phyloP scores from a whole-genome alignment of 2,888 invertebrate genomes.

The Caenorhabditis parvicauda region DNA sequence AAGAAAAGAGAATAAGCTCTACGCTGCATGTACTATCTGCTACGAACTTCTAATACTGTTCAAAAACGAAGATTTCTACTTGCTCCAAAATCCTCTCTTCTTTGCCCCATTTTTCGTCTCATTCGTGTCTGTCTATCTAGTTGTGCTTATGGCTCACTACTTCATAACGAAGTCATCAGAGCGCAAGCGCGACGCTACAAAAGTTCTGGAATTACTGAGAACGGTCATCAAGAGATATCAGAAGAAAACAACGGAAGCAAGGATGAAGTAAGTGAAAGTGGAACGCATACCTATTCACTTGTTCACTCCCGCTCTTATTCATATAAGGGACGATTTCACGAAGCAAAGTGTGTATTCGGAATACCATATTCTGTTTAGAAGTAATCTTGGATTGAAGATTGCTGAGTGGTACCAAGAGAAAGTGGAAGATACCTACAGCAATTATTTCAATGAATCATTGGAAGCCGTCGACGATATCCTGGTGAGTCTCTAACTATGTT shows the following conservation, averaged over 20 bases:
- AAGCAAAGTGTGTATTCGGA: neutral
- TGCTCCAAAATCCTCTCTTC: neutral
- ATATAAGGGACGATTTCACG: neutral
- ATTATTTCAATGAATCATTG: neutral
- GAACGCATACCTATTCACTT: neutral
- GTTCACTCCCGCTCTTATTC: neutral
- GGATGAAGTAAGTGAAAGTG: neutral
- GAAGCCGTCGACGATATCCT: neutral
- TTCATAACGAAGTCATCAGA: conserved; percentile 2
- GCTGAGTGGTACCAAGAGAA: neutral
- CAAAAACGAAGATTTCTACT: conserved; percentile 1
- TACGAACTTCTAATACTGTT: conserved; percentile 1
- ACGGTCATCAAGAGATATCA: too few species aligned
- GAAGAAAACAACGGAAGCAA: neutral
- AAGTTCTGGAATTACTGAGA: too few species aligned
- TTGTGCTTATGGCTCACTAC: conserved; percentile 1
- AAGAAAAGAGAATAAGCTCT: conserved; percentile 1
- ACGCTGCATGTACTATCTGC: neutral
- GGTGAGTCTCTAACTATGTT: neutral
- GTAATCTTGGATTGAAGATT: neutral
- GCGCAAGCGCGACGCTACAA: neutral
- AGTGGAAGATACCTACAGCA: neutral
- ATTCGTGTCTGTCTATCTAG: conserved; percentile 1
- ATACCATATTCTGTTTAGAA: neutral
- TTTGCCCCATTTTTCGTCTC: conserved; percentile 1